A percentile compares a stretch with the other conserved stretches of the same genome.
These are phyloP conservation scores for Zosterops hypoxanthus DNA, from an alignment of 2,113 vertebrate genomes.

Conservation along the genomic window DNA sequence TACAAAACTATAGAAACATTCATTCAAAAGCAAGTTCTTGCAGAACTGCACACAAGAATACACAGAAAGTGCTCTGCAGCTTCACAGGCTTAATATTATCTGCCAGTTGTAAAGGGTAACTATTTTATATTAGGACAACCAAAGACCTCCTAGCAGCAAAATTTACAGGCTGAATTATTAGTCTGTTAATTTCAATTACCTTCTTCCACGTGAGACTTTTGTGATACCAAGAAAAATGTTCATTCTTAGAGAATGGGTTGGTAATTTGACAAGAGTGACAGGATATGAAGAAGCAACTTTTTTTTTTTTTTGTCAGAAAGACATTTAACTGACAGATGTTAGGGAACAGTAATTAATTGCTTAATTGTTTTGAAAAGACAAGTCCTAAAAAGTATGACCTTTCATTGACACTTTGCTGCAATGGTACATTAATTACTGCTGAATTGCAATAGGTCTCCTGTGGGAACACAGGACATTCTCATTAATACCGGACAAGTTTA, in stretches of 20 bases:
- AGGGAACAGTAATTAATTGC: constrained; percentile 44
- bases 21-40: neutral
- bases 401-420: neutral
- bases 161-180: neutral
- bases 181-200: neutral
- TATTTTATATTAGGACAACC: neutral
- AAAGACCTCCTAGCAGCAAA: neutral
- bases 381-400: neutral
- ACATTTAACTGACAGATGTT: neutral
- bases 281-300: neutral
- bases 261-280: neutral
- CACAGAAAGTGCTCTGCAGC: neutral
- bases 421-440: constrained; percentile 10
- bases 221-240: neutral
- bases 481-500: neutral
- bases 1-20: neutral
- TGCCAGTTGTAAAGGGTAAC: neutral
- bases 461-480: neutral
- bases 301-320: neutral
- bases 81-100: neutral
- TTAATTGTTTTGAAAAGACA: constrained; percentile 59
- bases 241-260: neutral
- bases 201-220: neutral
- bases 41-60: neutral
- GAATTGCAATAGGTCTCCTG: neutral